Evolutionary conservation across 2,113 vertebrate genomes (phyloP).

Genomic region (Gymnocephalus cernua): DNA sequence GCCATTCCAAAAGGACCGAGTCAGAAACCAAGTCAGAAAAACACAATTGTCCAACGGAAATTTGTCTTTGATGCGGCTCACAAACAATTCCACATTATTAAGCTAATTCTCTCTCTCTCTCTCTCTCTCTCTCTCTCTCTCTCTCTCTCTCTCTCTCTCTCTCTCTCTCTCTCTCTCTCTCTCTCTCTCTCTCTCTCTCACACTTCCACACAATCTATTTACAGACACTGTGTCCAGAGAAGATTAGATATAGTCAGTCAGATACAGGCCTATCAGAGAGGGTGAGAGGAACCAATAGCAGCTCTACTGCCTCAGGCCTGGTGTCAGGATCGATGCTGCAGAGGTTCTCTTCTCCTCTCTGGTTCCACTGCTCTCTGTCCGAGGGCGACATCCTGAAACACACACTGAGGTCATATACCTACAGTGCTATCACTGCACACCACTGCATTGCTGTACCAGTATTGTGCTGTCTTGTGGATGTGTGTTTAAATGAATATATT

Average conservation of each 20-base stretch:
- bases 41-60: background rate
- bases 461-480: background rate
- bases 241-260: constrained; percentile 47
- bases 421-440: background rate
- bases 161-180: background rate
- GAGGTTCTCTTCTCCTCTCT: constrained; percentile 37
- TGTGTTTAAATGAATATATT: constrained; percentile 2
- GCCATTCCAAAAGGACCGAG: background rate
- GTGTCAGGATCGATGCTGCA: constrained; percentile 48
- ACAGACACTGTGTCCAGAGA: constrained; percentile 11
- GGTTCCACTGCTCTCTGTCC: constrained; percentile 21
- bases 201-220: constrained; percentile 11
- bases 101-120: background rate
- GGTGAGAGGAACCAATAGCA: constrained; percentile 40
- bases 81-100: background rate
- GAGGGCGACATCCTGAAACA: constrained; percentile 33
- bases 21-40: background rate
- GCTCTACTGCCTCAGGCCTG: constrained; percentile 53
- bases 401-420: constrained; percentile 56
- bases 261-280: constrained; percentile 34
- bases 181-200: background rate
- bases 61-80: background rate
- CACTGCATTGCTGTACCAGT: constrained; percentile 16
- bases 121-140: background rate
- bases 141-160: background rate